Evolutionary conservation across 2,888 invertebrate species (phyloP), one percentile per base, ranked within the genome.

Genomic region (Rhimphoctona megacephalus): DNA sequence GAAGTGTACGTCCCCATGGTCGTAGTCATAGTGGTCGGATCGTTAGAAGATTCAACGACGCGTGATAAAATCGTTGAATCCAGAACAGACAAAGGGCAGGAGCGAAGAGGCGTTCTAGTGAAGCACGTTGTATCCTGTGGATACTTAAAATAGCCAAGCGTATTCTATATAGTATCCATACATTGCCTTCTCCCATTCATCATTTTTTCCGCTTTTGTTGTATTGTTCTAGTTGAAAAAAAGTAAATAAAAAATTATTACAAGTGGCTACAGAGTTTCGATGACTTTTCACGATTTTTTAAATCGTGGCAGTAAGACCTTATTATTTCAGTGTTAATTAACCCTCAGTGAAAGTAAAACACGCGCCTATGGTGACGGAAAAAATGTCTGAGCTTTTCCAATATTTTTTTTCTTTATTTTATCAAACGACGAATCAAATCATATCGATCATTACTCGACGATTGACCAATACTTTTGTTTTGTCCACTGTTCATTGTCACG

Each of bases 1-100:
- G 70, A 83, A 86, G 85, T 69, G 57, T 57, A 82, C 76, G 69
- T 80, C 43, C 33, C 70, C 66, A 73, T 73, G 83, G 69, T 81
- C 70, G 61, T 85, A 61, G 43, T 66, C 76, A 72, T 89, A 89
- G 87, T 89, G 90, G 91, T 90, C 85, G 85, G 91, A 89, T 92
- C 92, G 92, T 92, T 92, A 92, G 90, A 91, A 88, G 91, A 92
- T 90, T 91, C 90, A 92, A 83, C 90, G 89, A 91, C 89, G 90
- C 92, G 92, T 92, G 89, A 92, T 93, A 90, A 90, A 92, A 92
- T 92, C 90, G 91, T 78, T 91, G 92, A 92, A 92, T 92, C 88
- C 90, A 91, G 90, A 91, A 89, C 91, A 88, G 90, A 92, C 93
- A 92, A 92, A 91, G 89, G 89, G 5, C 30, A 64, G 70, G 86